These are phyloP conservation scores for Rhizomys pruinosus DNA, from an alignment of 2,113 vertebrate species.

Conservation along the genomic window DNA sequence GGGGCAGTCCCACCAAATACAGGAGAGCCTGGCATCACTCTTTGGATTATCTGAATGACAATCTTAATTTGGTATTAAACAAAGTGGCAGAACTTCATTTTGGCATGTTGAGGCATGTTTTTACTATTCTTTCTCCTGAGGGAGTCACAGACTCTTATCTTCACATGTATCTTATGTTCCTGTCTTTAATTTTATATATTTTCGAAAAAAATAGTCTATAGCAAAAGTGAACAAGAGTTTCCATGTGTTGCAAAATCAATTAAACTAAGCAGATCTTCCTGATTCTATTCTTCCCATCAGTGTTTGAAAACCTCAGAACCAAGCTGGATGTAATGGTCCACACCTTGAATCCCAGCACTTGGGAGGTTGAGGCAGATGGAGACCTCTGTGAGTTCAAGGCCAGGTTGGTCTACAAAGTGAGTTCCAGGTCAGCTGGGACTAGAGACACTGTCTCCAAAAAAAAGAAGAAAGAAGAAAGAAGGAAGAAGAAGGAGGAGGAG, in stretches of 20 bases:
- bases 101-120: neutral
- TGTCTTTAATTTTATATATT: neutral
- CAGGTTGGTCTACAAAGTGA: too few species aligned
- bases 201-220: neutral
- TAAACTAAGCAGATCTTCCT: neutral
- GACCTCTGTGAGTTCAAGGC: too few species aligned
- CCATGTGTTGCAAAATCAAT: neutral
- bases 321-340: too few species aligned
- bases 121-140: neutral
- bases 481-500: too few species aligned
- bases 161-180: neutral
- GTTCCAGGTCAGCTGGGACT: too few species aligned
- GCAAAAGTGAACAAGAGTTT: neutral
- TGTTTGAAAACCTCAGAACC: neutral
- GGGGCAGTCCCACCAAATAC: neutral
- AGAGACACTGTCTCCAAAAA: too few species aligned
- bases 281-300: neutral
- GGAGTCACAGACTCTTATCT: neutral
- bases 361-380: too few species aligned
- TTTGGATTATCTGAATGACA: neutral
- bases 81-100: neutral
- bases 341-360: too few species aligned
- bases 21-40: neutral
- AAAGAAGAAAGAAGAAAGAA: too few species aligned
- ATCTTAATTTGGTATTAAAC: neutral